Base-by-base conservation (phyloP, 2,888 invertebrate species). In the Blastobasis lacticolella region DNA sequence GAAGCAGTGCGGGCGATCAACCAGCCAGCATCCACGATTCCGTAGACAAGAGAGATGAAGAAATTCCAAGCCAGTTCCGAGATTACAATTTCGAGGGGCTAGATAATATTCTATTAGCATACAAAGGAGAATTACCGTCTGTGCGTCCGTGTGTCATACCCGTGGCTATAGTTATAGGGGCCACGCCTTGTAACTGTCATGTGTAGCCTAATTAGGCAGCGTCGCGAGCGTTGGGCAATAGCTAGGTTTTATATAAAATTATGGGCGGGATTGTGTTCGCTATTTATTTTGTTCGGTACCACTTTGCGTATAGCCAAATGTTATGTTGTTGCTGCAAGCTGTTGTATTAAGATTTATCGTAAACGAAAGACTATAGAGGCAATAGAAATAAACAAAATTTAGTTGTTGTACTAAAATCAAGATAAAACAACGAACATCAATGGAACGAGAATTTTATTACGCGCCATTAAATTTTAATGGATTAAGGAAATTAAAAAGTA, bases 91-190 rank as follows among this genome's bases (percentile, higher is more conserved):
- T 85, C 78, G 81, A 81, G 75, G 71, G 78, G 81, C 84, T 87
- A 87, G 87, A 88, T 87, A 85, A 88, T 87, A 87, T 82, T 75
- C 75, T 78, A 81, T 85, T 88, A 81, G 85, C 87, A 88, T 88
- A 88, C 87, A 88, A 88, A 86, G 86, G 85, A 78, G 83, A 76
- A 84, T 85, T 85, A 85, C 85, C 77, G 81, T 76, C 75, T 74
- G 76, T 79, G 76, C 77, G 81, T 82, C 73, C 79, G 81, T 81
- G 72, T 83, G 82, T 81, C 81, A 76, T 69, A 69, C 69, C 6
- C 9, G 42, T 42, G 10, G 6, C 9, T 50, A 48, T 50, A 73
- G 76, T 73, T 78, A 73, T 75, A 75, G 69, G 65, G 73, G 73
- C 85, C 87, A 84, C 86, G 85, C 87, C 87, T 83, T 83, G 85